phyloP scores from a whole-genome alignment of 2,888 invertebrate genomes.

The Girardia tigrina region DNA sequence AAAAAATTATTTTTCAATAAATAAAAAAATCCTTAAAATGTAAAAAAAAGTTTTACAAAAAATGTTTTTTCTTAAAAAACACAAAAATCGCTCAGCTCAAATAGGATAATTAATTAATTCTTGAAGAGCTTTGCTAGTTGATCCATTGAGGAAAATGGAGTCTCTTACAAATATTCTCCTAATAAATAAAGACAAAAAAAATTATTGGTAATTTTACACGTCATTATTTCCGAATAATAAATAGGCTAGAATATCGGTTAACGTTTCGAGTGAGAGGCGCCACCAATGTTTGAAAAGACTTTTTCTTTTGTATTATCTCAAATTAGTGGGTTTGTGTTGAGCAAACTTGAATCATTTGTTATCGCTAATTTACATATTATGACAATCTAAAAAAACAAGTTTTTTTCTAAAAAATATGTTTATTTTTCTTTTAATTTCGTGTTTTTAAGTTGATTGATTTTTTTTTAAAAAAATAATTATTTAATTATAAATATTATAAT shows the following conservation, averaged over 20 bases:
- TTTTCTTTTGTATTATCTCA: constrained; percentile 23
- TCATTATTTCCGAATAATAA: constrained; percentile 17
- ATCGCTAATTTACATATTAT: constrained; percentile 6
- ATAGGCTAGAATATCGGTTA: constrained; percentile 17
- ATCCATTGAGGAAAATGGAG: neutral
- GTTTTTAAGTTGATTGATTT: too few species aligned
- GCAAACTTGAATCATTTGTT: constrained; percentile 11
- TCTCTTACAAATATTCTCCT: neutral
- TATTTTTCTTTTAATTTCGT: too few species aligned
- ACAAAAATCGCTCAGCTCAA: neutral
- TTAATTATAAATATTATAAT: too few species aligned
- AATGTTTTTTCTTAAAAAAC: too few species aligned
- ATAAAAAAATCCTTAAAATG: too few species aligned
- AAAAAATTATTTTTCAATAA: too few species aligned
- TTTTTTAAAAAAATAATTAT: too few species aligned
- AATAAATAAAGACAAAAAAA: constrained; percentile 1
- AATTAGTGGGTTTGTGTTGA: constrained; percentile 13
- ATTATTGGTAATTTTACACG: constrained; percentile 23
- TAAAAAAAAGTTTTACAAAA: too few species aligned
- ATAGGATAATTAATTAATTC: constrained; percentile 6
- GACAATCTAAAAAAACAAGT: neutral
- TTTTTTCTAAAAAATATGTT: too few species aligned
- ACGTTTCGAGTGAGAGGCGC: constrained; percentile 19
- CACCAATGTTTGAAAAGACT: constrained; percentile 5
- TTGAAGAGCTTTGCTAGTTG: neutral